Base-by-base conservation (phyloP, 64 coral and sea anemone species). In the Dendrophyllia cribrosa region DNA sequence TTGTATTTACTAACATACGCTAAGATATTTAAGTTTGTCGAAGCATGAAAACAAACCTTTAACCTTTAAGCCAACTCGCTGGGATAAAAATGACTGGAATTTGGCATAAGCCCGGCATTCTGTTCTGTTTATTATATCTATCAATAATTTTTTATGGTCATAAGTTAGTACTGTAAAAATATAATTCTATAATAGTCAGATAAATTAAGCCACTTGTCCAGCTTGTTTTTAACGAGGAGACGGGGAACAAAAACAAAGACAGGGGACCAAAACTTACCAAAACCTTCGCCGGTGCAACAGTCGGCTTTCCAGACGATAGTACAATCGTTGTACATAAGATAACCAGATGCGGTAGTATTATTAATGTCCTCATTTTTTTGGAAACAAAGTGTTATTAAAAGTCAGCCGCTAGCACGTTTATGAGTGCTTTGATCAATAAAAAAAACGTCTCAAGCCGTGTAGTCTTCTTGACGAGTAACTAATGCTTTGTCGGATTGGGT, bases 211-310 rank as follows among this genome's bases (percentile, higher is more conserved):
- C 53, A 56, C 53, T 56, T 56, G 3, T 56, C 53, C 7, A 12
- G 7, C 53, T 56, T 56, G 12, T 9, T 56, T 7, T 56, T 12
- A 12, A 7, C 6, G 53, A 7, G 53, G 12, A 56, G 12, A 5
- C 7, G 1, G 12, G 1, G 2, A 13, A 17, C 13, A 64, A 64
- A 64, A 77, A 23, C 51, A 23, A 24, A 55, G 3, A n/a, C 16
- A 48, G 2, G 34, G 2, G 15, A 43, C 63, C 25, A 64, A 82
- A 82, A 84, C 80, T 84, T 51, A 84, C 80, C 80, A 84, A 51
- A 67, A 84, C 80, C 9, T 84, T 84, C 46, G 43, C 3, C 17
- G 62, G 62, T 51, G 63, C 17, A 6, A 47, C 6, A 4, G 62
- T 21, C 7, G 80, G 44, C 50, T 59, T 84, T 84, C 60, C 80